Base-by-base conservation (phyloP, 2,113 vertebrate genomes). In the Prinia subflava region DNA sequence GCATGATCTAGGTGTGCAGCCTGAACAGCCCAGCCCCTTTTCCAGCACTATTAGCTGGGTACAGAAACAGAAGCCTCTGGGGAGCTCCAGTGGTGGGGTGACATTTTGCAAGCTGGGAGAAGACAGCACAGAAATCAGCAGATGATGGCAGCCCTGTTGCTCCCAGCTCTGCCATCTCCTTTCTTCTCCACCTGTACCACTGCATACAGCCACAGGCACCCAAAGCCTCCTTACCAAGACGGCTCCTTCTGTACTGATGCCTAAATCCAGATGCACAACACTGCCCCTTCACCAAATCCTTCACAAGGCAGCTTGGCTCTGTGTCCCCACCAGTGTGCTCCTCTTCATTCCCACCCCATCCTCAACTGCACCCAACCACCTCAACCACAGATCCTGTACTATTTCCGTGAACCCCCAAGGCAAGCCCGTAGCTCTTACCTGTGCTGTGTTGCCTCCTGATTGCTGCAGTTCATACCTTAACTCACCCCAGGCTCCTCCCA, bases 1-100 rank as follows among this genome's bases (percentile, higher is more conserved):
- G 25, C 0, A 4, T 14, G 39, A 79, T 23, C 22, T 20, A 15
- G 6, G 10, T 0, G 0, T 28, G 23, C 7, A 10, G 27, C 0
- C 2, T 13, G 11, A 80, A 74, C 28, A 83, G 49, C 44, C 30
- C 57, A 86, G 71, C 39, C 27, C 1, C 1, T 33, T 73, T n/a
- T 56, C 35, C 73, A 49, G 42, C 53, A 22, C 41, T 44, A 12
- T 10, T 7, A 62, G 27, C 31, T 25, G 4, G 10, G 16, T 50
- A 75, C 9, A 82, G 47, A 46, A 67, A 46, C 11, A 27, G 1
- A 2, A 87, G 23, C 15, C 33, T 27, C 50, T 50, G 70, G 15
- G 9, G 41, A 76, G 27, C 15, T 55, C 22, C 6, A 2, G 35
- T 31, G 9, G 47, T 35, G 23, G 49, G 27, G 31, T 50, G 44